Percentiles rank a stretch among this genome's conserved stretches.
Conservation (phyloP, 2,113 vertebrate genomes). For the Thryonomys swinderianus region DNA sequence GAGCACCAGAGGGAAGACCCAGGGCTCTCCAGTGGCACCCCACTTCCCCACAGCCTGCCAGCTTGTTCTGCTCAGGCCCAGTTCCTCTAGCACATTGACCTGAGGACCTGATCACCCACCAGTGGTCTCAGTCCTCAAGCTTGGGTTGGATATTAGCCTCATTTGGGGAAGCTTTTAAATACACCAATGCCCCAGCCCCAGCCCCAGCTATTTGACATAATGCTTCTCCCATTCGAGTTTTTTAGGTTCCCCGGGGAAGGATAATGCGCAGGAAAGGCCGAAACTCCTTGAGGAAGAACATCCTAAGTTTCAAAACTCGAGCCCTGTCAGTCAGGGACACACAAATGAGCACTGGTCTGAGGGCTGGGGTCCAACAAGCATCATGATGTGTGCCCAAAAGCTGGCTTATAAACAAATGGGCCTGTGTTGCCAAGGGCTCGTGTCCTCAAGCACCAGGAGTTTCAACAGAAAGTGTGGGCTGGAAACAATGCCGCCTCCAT, state of each 20-base stretch:
- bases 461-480: not conserved
- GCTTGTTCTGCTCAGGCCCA: not conserved
- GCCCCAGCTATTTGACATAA: not conserved
- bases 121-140: not conserved
- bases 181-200: not conserved
- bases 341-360: not conserved
- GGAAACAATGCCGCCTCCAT: not conserved
- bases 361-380: not conserved
- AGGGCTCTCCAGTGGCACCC: fast-evolving
- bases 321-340: not conserved
- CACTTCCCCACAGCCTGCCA: not conserved
- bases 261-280: not conserved
- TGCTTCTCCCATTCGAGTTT: not conserved
- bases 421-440: not conserved
- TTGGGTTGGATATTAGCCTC: not conserved
- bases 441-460: not conserved
- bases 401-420: not conserved
- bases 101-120: not conserved
- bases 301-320: not conserved
- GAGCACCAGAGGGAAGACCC: not conserved
- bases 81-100: not conserved
- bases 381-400: not conserved
- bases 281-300: not conserved
- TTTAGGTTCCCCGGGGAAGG: not conserved
- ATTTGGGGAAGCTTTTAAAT: not conserved